phyloP scores from a whole-genome alignment of 2,113 vertebrate species.

The Pavo muticus region DNA sequence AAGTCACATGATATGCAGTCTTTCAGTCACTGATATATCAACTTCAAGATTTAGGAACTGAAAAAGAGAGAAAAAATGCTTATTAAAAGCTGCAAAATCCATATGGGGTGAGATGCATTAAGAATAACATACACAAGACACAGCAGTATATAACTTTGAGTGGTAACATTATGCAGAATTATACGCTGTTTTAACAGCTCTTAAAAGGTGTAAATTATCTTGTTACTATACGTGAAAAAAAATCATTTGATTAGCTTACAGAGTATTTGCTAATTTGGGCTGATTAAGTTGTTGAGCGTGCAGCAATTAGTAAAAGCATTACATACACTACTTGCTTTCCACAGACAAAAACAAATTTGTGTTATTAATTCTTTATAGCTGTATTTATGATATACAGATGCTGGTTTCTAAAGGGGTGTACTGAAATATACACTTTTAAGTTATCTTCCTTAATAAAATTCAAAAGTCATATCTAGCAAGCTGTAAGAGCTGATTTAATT shows the following conservation, averaged over 20 bases:
- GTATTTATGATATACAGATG: not conserved
- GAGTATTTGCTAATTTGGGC: constrained; percentile 16
- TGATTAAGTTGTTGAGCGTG: constrained; percentile 15
- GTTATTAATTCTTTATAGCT: not conserved
- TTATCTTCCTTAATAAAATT: not conserved
- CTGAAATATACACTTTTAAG: not conserved
- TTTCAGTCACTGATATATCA: not conserved
- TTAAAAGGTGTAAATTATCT: not conserved
- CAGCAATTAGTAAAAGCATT: constrained; percentile 10
- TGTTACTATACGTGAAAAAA: not conserved
- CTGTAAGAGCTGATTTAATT: not conserved
- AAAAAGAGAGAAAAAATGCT: not conserved
- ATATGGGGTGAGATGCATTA: rapidly evolving
- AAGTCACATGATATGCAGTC: not conserved
- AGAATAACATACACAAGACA: not conserved
- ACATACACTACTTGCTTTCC: not conserved
- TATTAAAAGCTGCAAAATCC: not conserved
- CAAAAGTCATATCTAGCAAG: not conserved
- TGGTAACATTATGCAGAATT: not conserved
- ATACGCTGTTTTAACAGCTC: not conserved
- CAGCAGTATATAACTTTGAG: not conserved
- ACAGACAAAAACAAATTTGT: not conserved
- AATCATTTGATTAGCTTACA: not conserved
- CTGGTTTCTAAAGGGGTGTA: not conserved
- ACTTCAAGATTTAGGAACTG: not conserved